phyloP scores from a whole-genome alignment of 2,888 invertebrate species.

The Drosophila acutilabella region DNA sequence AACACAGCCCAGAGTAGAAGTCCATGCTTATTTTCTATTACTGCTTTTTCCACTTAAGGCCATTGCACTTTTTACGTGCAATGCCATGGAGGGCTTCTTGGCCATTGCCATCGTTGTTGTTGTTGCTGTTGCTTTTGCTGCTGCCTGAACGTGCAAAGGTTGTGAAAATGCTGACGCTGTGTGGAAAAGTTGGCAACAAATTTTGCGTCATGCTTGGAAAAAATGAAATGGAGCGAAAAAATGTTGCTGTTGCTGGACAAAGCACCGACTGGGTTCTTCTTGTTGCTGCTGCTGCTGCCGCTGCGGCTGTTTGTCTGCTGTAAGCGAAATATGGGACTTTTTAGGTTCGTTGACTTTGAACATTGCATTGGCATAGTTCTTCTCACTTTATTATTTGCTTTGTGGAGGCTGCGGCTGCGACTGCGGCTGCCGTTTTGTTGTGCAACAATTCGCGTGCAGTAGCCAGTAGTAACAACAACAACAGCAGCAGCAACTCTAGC shows the following conservation, averaged over 20 bases:
- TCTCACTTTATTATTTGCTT: constrained; percentile 81
- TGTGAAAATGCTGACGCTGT: constrained; percentile 77
- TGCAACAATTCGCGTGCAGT: constrained; percentile 75
- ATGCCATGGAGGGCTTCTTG: constrained; percentile 76
- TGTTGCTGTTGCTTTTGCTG: constrained; percentile 25
- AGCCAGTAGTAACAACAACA: constrained; percentile 65
- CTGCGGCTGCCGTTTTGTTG: constrained; percentile 61
- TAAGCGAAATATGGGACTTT: constrained; percentile 78
- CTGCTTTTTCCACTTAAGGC: constrained; percentile 81
- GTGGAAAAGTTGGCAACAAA: constrained; percentile 79
- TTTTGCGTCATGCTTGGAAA: constrained; percentile 80
- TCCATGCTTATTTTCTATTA: constrained; percentile 81
- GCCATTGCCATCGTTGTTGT: constrained; percentile 69
- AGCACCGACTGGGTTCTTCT: constrained; percentile 62
- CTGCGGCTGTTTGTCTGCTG: constrained; percentile 59
- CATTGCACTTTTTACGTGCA: constrained; percentile 81
- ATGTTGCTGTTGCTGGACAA: constrained; percentile 71
- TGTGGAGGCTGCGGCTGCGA: constrained; percentile 64
- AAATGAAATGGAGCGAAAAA: constrained; percentile 81
- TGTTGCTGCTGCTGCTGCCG: constrained; percentile 39
- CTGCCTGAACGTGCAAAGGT: constrained; percentile 74
- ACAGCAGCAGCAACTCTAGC: constrained; percentile 18
- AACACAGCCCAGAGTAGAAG: constrained; percentile 54
- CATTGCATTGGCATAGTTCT: constrained; percentile 82
- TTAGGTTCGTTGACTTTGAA: constrained; percentile 79